Evolutionary conservation across 2,888 invertebrate species (phyloP).

Genomic region (Agriopis aurantiaria): DNA sequence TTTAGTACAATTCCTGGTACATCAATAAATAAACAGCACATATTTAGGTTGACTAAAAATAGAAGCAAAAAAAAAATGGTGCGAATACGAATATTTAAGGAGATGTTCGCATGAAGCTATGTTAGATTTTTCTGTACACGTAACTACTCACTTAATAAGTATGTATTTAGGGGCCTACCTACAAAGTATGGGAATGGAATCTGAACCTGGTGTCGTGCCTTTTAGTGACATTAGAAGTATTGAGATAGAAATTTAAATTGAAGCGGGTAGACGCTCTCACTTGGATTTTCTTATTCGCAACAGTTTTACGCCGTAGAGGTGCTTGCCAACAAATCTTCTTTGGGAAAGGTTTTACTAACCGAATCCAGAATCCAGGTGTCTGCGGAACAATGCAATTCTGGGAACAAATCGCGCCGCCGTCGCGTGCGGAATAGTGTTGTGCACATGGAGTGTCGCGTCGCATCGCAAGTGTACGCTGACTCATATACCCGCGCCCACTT

Average conservation of each 20-base stretch:
- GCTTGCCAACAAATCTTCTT: slow-evolving; percentile 64
- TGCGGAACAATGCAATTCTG: slow-evolving; percentile 78
- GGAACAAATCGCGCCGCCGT: slow-evolving; percentile 68
- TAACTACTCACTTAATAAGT: background rate
- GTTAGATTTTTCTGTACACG: too few relatives aligned
- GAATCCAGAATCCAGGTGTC: slow-evolving; percentile 81
- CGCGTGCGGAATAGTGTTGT: slow-evolving; percentile 29
- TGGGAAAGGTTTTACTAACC: slow-evolving; percentile 66
- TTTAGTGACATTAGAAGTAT: slow-evolving; percentile 19
- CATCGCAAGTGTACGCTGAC: slow-evolving; percentile 24
- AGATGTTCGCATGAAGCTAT: too few relatives aligned
- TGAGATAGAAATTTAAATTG: slow-evolving; percentile 27
- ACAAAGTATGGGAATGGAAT: background rate
- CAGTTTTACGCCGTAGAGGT: slow-evolving; percentile 33
- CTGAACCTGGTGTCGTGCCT: background rate
- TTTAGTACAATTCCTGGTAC: background rate
- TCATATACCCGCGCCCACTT: slow-evolving; percentile 20
- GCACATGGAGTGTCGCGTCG: slow-evolving; percentile 37
- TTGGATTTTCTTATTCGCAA: slow-evolving; percentile 33
- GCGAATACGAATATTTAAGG: too few relatives aligned
- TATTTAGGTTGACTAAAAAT: too few relatives aligned
- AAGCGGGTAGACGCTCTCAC: background rate
- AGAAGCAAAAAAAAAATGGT: too few relatives aligned
- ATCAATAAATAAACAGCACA: too few relatives aligned
- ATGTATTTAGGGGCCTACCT: background rate